These are phyloP conservation scores for Ceyx erithaca DNA, from an alignment of 2,797 vertebrate species.

Conservation along the genomic window DNA sequence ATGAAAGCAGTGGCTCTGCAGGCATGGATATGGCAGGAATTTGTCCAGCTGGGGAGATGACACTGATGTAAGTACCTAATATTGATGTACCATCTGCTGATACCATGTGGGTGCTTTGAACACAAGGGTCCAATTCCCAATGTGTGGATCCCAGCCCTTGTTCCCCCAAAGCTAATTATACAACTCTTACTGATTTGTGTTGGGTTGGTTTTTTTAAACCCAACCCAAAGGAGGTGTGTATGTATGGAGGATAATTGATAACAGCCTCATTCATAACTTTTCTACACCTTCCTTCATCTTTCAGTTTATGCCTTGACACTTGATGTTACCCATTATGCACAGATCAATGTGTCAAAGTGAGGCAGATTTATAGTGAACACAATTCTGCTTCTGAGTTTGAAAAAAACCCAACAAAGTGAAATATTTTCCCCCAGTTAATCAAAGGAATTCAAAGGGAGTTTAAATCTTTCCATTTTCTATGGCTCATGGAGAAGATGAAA, in stretches of 20 bases:
- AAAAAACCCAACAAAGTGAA: background rate
- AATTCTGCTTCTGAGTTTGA: slow-evolving; percentile 13
- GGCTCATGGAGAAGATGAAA: slow-evolving; percentile 44
- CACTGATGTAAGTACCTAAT: background rate
- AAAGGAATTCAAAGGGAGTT: slow-evolving; percentile 47
- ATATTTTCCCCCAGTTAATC: slow-evolving; percentile 39
- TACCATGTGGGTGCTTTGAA: background rate
- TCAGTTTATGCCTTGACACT: background rate
- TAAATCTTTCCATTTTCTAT: slow-evolving; percentile 59
- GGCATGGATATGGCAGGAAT: background rate
- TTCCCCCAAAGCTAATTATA: background rate
- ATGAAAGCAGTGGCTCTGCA: background rate
- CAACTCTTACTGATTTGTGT: background rate
- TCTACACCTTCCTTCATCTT: background rate
- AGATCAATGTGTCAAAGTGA: slow-evolving; percentile 33
- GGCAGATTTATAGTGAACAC: slow-evolving; percentile 22
- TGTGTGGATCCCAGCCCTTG: background rate
- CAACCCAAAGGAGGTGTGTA: background rate
- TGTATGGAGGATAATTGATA: background rate
- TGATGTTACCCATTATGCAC: slow-evolving; percentile 7
- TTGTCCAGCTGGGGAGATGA: background rate
- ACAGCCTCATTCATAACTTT: background rate
- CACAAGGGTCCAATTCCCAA: background rate
- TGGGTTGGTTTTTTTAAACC: background rate
- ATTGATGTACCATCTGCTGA: background rate